Evolutionary conservation across 2,113 vertebrate genomes (phyloP).

Genomic region (Microcebus griseorufus): DNA sequence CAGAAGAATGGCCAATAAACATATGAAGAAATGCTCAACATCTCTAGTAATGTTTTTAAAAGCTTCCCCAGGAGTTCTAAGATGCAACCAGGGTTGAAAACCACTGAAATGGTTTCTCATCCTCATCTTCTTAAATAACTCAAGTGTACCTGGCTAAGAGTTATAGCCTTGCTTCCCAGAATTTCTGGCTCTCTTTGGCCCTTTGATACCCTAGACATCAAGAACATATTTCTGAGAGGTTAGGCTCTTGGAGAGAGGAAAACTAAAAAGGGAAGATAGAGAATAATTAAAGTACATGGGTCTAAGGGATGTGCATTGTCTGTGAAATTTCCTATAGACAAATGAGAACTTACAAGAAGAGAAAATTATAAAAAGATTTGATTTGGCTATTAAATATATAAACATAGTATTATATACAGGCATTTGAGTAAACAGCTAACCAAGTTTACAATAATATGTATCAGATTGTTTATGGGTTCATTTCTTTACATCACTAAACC

Average conservation of each 20-base stretch:
- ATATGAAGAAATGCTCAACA: too few species aligned
- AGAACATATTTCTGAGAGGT: conserved; percentile 8
- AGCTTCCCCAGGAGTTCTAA: background rate
- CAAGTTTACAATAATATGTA: background rate
- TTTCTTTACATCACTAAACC: background rate
- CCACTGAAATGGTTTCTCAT: background rate
- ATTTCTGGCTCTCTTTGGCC: background rate
- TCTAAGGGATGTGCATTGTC: background rate
- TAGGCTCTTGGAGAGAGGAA: background rate
- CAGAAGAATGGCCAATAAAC: too few species aligned
- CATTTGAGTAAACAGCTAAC: background rate
- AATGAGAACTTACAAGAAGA: background rate
- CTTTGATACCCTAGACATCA: background rate
- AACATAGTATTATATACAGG: background rate
- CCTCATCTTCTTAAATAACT: background rate
- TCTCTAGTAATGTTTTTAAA: too few species aligned
- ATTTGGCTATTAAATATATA: background rate
- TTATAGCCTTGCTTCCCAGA: background rate
- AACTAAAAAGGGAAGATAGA: background rate
- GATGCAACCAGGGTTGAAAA: background rate
- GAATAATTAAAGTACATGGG: background rate
- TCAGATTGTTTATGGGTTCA: background rate
- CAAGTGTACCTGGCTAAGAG: background rate
- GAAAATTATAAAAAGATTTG: background rate
- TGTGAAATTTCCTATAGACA: background rate